These are phyloP conservation scores for Psettodes erumei DNA, from an alignment of 2,113 vertebrate genomes.

Conservation along the genomic window DNA sequence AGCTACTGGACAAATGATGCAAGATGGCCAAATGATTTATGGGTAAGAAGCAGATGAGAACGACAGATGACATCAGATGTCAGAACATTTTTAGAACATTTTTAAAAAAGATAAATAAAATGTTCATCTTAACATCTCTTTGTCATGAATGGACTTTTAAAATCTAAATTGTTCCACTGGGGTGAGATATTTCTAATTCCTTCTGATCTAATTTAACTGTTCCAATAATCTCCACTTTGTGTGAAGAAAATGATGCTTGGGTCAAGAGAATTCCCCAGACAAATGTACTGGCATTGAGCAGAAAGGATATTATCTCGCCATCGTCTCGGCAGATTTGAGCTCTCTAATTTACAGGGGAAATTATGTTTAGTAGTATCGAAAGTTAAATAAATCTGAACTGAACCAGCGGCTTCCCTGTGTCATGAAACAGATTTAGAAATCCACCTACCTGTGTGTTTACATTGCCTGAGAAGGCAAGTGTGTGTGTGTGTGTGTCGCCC, in stretches of 20 bases:
- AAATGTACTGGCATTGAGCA: neutral
- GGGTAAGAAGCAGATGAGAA: constrained; percentile 12
- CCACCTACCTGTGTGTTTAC: constrained; percentile 6
- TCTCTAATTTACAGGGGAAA: constrained; percentile 3
- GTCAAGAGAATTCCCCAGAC: constrained; percentile 16
- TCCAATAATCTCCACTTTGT: constrained; percentile 4
- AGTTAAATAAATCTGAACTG: neutral
- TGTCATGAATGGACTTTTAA: constrained; percentile 3
- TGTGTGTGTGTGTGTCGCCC: constrained; percentile 35
- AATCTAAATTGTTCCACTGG: neutral
- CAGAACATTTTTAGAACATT: too few relatives aligned
- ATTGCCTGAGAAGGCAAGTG: constrained; percentile 30
- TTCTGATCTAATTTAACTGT: neutral
- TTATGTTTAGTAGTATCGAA: constrained; percentile 2
- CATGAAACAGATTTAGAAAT: constrained; percentile 49
- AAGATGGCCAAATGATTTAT: constrained; percentile 17
- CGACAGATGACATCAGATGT: constrained; percentile 2
- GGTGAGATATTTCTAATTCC: neutral
- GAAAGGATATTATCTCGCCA: constrained; percentile 14
- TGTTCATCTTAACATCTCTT: neutral
- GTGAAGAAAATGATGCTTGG: constrained; percentile 3
- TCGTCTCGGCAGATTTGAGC: constrained; percentile 11
- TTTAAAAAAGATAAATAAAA: too few relatives aligned
- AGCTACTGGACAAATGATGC: constrained; percentile 26
- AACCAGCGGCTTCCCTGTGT: constrained; percentile 20